Evolutionary conservation across 2,888 invertebrate species (phyloP).

Genomic region (Pristionchus japonicus): DNA sequence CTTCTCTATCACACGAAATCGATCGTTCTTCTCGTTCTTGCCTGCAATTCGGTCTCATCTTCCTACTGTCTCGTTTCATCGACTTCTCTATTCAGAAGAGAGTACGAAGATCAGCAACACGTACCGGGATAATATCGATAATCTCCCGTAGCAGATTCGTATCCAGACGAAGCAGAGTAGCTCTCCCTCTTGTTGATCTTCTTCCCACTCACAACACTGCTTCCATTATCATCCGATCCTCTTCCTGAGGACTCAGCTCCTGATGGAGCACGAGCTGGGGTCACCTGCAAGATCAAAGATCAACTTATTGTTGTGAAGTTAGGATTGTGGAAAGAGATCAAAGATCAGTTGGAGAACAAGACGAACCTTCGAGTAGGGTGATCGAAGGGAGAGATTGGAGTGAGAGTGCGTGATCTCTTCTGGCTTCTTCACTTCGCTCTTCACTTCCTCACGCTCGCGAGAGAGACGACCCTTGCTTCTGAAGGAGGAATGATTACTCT

Average conservation of each 20-base stretch:
- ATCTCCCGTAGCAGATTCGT: slow-evolving; percentile 61
- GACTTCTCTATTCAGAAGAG: background rate
- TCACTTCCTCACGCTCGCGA: slow-evolving; percentile 30
- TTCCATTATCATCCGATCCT: slow-evolving; percentile 52
- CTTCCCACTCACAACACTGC: slow-evolving; percentile 43
- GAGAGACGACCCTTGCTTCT: slow-evolving; percentile 29
- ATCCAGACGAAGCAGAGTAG: slow-evolving; percentile 64
- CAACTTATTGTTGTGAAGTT: too few species aligned
- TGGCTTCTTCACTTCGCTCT: slow-evolving; percentile 73
- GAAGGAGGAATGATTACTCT: background rate
- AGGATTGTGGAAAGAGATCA: background rate
- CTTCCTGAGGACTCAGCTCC: slow-evolving; percentile 50
- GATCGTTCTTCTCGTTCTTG: slow-evolving; percentile 28
- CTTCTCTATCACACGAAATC: slow-evolving; percentile 40
- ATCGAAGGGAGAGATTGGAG: slow-evolving; percentile 65
- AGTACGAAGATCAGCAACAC: too few species aligned
- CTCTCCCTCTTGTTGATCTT: slow-evolving; percentile 56
- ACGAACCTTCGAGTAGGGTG: slow-evolving; percentile 76
- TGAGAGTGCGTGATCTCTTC: slow-evolving; percentile 40
- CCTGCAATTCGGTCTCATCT: background rate
- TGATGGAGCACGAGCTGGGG: slow-evolving; percentile 43
- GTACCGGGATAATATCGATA: slow-evolving; percentile 62
- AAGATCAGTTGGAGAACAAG: background rate
- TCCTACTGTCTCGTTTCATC: background rate
- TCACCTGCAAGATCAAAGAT: too few species aligned